Conservation (phyloP, 2,113 vertebrate genomes). For the Ptyas mucosa region DNA sequence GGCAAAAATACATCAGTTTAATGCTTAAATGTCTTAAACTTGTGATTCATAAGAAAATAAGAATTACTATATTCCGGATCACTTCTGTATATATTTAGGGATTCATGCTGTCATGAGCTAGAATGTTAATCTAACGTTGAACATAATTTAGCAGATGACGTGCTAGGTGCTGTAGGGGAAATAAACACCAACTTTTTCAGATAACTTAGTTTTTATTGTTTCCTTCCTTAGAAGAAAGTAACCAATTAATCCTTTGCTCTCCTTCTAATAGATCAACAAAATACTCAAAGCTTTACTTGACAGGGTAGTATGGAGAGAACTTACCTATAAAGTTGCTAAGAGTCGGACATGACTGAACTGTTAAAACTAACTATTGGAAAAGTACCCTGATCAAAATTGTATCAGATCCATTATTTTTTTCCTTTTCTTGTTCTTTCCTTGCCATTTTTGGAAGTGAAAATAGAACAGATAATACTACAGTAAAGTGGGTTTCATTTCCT, state of each 20-base stretch:
- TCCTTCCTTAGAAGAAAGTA: not conserved
- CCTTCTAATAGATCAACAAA: not conserved
- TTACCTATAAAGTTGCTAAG: not conserved
- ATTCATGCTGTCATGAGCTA: not conserved
- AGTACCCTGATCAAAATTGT: not conserved
- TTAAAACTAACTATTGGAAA: not conserved
- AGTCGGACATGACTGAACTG: not conserved
- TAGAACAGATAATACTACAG: not conserved
- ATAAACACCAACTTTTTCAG: not conserved
- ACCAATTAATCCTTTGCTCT: not conserved
- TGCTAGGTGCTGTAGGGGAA: not conserved
- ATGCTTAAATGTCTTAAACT: constrained; percentile 19
- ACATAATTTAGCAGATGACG: not conserved
- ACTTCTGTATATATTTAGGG: not conserved
- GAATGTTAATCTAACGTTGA: not conserved
- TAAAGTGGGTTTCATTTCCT: not conserved
- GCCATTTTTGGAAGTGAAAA: not conserved
- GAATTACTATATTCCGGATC: not conserved
- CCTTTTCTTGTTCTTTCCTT: not conserved
- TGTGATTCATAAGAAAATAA: not conserved
- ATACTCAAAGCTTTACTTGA: not conserved
- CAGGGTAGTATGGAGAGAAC: not conserved
- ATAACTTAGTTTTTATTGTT: not conserved
- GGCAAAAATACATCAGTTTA: constrained; percentile 41
- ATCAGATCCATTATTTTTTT: not conserved